Percentiles rank a stretch among this genome's conserved stretches.
These are phyloP conservation scores for Autographa gamma DNA, from an alignment of 2,888 invertebrate species.

Conservation along the genomic window DNA sequence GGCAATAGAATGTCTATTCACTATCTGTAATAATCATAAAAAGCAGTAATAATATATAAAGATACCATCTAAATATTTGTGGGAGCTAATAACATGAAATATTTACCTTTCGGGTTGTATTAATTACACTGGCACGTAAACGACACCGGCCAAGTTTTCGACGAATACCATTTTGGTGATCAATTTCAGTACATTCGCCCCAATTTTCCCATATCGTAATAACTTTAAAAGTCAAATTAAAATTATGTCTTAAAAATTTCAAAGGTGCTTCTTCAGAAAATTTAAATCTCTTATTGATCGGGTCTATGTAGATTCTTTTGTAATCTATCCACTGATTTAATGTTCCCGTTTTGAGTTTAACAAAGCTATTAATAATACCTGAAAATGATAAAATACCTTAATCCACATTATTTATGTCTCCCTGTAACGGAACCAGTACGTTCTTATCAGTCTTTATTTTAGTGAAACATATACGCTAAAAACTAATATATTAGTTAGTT, in stretches of 20 bases:
- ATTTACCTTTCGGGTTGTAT: constrained; percentile 26
- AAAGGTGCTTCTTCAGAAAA: constrained; percentile 78
- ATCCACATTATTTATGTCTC: too few species aligned
- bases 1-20: background rate
- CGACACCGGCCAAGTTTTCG: constrained; percentile 84
- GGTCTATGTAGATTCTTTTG: constrained; percentile 77
- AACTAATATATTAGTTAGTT: too few species aligned
- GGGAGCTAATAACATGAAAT: background rate
- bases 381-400: background rate
- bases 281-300: constrained; percentile 81
- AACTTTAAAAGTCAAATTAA: constrained; percentile 80
- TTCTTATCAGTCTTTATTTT: too few species aligned
- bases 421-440: too few species aligned
- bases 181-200: constrained; percentile 86
- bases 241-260: constrained; percentile 72
- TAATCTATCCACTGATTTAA: constrained; percentile 82
- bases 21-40: constrained; percentile 21
- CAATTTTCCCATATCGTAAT: constrained; percentile 87
- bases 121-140: constrained; percentile 68
- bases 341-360: constrained; percentile 39
- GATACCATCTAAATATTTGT: too few species aligned
- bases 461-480: too few species aligned
- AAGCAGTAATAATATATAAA: too few species aligned
- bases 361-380: constrained; percentile 33
- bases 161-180: constrained; percentile 74